phyloP scores from a whole-genome alignment of 2,888 invertebrate species.

The Tipula unca region DNA sequence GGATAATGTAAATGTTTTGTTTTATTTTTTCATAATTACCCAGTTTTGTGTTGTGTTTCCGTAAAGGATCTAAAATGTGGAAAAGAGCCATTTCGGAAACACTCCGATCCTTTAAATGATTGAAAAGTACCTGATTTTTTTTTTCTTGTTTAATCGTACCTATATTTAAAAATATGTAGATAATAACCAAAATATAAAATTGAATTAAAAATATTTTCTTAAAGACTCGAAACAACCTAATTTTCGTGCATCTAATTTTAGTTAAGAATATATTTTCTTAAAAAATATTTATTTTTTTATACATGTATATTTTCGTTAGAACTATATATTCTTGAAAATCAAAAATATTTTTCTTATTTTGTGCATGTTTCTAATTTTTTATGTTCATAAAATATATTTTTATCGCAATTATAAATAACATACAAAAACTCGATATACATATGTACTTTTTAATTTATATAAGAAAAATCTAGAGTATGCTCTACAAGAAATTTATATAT shows the following conservation, averaged over 20 bases:
- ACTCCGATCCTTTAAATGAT: slow-evolving; percentile 54
- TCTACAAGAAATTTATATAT: background rate
- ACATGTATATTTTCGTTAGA: background rate
- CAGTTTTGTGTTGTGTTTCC: slow-evolving; percentile 74
- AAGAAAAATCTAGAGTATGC: background rate
- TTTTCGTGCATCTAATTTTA: background rate
- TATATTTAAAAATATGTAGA: background rate
- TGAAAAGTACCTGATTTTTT: background rate
- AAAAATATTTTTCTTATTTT: background rate
- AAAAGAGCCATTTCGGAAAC: slow-evolving; percentile 85
- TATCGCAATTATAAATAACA: background rate
- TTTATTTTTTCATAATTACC: slow-evolving; percentile 1
- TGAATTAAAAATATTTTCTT: background rate
- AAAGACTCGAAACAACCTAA: background rate
- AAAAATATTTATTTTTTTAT: background rate
- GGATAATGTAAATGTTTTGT: background rate
- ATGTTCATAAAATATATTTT: background rate
- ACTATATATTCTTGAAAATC: background rate
- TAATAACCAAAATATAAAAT: background rate
- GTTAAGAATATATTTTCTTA: background rate
- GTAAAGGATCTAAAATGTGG: slow-evolving; percentile 63
- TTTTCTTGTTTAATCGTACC: background rate
- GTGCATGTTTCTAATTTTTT: background rate
- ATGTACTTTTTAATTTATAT: background rate
- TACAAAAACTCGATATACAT: background rate